A percentile compares a stretch with the other conserved stretches of the same genome.
Evolutionary conservation across 2,888 invertebrate genomes (phyloP).

Genomic region (Omphaloscelis lunosa): DNA sequence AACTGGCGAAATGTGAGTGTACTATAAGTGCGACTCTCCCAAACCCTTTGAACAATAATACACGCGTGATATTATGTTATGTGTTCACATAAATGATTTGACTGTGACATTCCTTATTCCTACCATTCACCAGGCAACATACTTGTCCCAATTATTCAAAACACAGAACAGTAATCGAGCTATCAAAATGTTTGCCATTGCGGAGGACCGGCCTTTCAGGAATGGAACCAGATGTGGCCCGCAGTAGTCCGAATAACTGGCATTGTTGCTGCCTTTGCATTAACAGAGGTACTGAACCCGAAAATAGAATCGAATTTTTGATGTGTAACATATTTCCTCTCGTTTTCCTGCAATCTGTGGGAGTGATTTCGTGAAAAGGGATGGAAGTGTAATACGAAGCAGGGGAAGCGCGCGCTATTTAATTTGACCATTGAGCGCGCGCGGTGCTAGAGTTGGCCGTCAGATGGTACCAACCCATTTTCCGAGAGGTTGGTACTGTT

Average conservation of each 20-base stretch:
- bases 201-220: constrained; percentile 15
- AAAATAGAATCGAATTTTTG: constrained; percentile 10
- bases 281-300: constrained; percentile 4
- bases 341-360: too few relatives aligned
- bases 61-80: background rate
- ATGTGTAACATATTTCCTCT: too few relatives aligned
- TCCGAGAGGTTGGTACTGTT: too few relatives aligned
- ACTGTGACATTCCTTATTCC: background rate
- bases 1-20: background rate
- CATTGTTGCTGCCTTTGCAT: constrained; percentile 38
- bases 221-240: constrained; percentile 38
- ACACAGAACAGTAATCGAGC: constrained; percentile 36
- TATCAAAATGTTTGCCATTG: constrained; percentile 45
- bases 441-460: too few relatives aligned
- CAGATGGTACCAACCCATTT: too few relatives aligned
- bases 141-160: constrained; percentile 2
- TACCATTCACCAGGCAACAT: background rate
- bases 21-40: too few relatives aligned
- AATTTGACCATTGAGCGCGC: too few relatives aligned
- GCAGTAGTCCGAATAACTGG: constrained; percentile 33
- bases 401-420: too few relatives aligned
- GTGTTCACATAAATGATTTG: background rate
- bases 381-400: too few relatives aligned
- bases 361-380: too few relatives aligned
- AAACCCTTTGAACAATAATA: background rate